phyloP scores from a whole-genome alignment of 2,888 invertebrate genomes.

The Pollenia labialis region DNA sequence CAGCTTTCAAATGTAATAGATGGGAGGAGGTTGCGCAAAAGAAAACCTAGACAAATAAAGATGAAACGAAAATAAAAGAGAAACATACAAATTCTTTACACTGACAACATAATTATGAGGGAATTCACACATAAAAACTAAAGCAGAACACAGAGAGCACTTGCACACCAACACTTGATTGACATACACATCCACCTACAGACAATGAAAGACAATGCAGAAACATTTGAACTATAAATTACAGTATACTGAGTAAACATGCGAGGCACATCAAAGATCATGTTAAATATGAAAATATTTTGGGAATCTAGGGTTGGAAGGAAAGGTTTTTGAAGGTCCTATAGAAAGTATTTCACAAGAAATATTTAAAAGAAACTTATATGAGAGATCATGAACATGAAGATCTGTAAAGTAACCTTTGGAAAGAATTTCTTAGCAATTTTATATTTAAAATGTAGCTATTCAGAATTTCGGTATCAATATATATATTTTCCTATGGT shows the following conservation, averaged over 20 bases:
- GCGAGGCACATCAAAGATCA: not conserved
- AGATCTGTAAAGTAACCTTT: no score
- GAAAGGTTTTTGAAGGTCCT: not conserved
- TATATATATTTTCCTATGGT: no score
- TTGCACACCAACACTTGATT: conserved; percentile 6
- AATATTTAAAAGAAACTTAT: no score
- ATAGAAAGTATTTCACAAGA: no score
- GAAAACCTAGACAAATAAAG: conserved; percentile 20
- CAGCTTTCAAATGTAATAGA: conserved; percentile 34
- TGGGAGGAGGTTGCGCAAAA: not conserved
- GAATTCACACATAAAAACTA: conserved; percentile 54
- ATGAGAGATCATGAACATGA: no score
- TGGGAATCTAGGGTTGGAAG: not conserved
- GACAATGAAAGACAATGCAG: conserved; percentile 26
- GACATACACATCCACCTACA: conserved; percentile 4
- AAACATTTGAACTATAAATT: conserved; percentile 40
- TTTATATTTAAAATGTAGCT: no score
- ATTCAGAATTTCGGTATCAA: no score
- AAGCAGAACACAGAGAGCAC: conserved; percentile 31
- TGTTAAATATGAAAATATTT: conserved; percentile 1
- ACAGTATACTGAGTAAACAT: conserved; percentile 1
- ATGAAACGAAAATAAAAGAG: conserved; percentile 6
- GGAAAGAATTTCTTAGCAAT: no score
- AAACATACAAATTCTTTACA: conserved; percentile 24
- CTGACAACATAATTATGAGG: conserved; percentile 65